phyloP scores from a whole-genome alignment of 2,888 invertebrate genomes.

The Frankliniella fusca region DNA sequence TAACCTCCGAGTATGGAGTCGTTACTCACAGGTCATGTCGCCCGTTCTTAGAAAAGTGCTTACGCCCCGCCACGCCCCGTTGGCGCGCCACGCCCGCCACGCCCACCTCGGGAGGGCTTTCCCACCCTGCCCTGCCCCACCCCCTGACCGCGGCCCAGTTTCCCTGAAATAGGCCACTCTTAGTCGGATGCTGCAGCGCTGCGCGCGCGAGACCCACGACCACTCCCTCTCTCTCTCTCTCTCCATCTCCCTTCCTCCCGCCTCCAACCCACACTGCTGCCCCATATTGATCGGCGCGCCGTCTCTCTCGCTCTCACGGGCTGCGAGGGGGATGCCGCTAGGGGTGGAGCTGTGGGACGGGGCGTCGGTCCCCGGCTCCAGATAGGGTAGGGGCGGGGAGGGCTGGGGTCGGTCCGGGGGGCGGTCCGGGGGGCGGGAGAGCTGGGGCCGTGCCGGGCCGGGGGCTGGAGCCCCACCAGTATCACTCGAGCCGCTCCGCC shows the following conservation, averaged over 20 bases:
- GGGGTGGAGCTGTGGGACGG: neutral
- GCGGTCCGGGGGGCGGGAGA: neutral
- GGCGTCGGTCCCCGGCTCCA: neutral
- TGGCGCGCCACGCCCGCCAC: neutral
- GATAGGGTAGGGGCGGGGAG: neutral
- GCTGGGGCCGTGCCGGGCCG: neutral
- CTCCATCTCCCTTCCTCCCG: neutral
- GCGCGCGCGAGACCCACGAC: neutral
- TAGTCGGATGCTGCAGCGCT: neutral
- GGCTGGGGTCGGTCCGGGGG: neutral
- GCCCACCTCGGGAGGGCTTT: neutral
- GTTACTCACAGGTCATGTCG: too few relatives aligned
- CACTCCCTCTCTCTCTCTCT: neutral
- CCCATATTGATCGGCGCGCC: too few relatives aligned
- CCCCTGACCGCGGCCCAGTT: slow-evolving; percentile 25
- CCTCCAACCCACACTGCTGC: neutral
- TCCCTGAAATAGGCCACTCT: slow-evolving; percentile 26
- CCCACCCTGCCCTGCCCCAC: neutral
- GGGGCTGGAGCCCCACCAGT: neutral
- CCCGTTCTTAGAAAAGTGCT: too few relatives aligned
- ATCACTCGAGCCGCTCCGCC: neutral
- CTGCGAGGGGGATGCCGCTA: neutral
- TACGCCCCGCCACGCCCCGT: too few relatives aligned
- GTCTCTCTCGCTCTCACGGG: too few relatives aligned
- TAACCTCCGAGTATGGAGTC: too few relatives aligned